phyloP scores from a whole-genome alignment of 2,888 invertebrate species.

The Dryocosmus kuriphilus region DNA sequence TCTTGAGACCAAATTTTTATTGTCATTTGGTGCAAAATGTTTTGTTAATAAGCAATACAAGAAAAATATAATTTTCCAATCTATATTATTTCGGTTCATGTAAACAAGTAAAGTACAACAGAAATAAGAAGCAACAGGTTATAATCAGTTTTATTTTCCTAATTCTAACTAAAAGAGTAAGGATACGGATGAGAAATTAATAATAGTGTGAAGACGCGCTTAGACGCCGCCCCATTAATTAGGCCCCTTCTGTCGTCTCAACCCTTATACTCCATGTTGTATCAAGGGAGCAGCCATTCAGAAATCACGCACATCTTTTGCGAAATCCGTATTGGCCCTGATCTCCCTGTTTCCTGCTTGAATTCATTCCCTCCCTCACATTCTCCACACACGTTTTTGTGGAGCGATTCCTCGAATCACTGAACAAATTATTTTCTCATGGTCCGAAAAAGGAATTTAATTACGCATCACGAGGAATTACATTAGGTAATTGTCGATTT shows the following conservation, averaged over 20 bases:
- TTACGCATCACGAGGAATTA: conserved; percentile 40
- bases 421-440: conserved; percentile 28
- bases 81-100: too few relatives aligned
- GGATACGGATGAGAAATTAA: conserved; percentile 6
- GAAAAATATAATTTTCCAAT: too few relatives aligned
- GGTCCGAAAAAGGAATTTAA: conserved; percentile 39
- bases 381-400: not conserved
- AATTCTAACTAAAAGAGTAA: too few relatives aligned
- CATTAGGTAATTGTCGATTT: conserved; percentile 30
- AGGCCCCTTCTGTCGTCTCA: conserved; percentile 62
- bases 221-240: conserved; percentile 71
- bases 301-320: conserved; percentile 54
- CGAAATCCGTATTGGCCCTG: conserved; percentile 14
- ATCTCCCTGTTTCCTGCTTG: conserved; percentile 40
- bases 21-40: too few relatives aligned
- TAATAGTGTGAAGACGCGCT: conserved; percentile 23
- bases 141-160: too few relatives aligned
- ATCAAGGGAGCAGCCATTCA: conserved; percentile 69
- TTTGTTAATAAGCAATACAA: too few relatives aligned
- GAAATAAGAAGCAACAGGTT: too few relatives aligned
- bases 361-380: not conserved
- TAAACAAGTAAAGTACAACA: too few relatives aligned
- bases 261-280: conserved; percentile 61
- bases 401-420: conserved; percentile 20
- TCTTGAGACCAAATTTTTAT: too few relatives aligned